Percentiles rank a stretch among this genome's conserved stretches.
Evolutionary conservation across 2,113 vertebrate species (phyloP).

Genomic region (Archilochus colubris): DNA sequence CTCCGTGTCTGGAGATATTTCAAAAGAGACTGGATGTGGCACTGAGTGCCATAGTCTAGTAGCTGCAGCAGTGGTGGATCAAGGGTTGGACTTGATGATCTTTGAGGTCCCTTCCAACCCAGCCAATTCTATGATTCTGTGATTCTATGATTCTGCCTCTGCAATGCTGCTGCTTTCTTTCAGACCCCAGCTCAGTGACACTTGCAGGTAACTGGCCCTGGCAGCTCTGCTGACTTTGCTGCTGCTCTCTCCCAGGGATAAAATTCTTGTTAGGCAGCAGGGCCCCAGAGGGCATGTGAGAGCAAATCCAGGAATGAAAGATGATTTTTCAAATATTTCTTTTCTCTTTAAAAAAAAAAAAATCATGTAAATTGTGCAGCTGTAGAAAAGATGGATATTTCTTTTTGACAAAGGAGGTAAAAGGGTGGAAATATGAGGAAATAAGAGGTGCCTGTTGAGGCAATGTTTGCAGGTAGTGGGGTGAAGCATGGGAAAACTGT

Average conservation of each 20-base stretch:
- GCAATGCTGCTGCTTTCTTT: not conserved
- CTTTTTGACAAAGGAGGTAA: not conserved
- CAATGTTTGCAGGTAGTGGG: not conserved
- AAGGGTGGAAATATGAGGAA: not conserved
- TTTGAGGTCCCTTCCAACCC: too few relatives aligned
- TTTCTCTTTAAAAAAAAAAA: too few relatives aligned
- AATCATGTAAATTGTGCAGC: not conserved
- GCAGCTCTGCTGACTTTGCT: not conserved
- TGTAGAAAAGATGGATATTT: not conserved
- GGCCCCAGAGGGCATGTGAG: not conserved
- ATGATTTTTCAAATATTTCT: not conserved
- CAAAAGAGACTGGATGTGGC: too few relatives aligned
- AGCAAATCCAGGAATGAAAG: not conserved
- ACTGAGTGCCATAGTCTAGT: too few relatives aligned
- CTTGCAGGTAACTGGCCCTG: not conserved
- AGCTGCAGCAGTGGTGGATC: too few relatives aligned
- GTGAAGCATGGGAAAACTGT: not conserved
- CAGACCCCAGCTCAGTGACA: not conserved
- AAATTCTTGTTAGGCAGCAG: not conserved
- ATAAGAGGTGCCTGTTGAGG: not conserved
- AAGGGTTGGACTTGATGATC: too few relatives aligned
- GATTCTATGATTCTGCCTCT: too few relatives aligned
- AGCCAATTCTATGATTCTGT: too few relatives aligned
- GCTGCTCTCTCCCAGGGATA: not conserved
- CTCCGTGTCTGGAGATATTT: too few relatives aligned